Evolutionary conservation across 2,797 vertebrate genomes (phyloP), one percentile per base, ranked within the genome.

Genomic region (Cynodonichthys magdalenae): DNA sequence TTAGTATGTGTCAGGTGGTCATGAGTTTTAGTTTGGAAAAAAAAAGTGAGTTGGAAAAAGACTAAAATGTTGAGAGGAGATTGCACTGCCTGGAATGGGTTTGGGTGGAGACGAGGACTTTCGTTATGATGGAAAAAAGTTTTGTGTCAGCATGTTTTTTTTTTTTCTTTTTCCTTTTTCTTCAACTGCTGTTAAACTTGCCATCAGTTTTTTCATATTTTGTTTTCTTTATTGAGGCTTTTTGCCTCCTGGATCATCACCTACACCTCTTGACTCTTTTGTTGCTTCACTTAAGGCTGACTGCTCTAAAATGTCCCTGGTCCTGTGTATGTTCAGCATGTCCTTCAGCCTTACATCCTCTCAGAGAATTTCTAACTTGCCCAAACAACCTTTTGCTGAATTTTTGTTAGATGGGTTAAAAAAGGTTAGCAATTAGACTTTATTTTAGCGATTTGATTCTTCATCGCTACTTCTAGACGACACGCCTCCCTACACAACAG

Each of bases 1-100:
- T 60, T 64, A 51, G 57, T 18, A 58, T 81, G 74, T 84, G 65
- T 72, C 66, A 80, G 70, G 70, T 74, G 60, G 60, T 64, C 48
- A 71, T 42, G 44, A 69, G 53, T 71, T 55, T 67, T 24, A 64
- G 63, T 63, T 47, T 59, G 47, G 66, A 59, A 18, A 56, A 49
- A 74, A 51, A 60, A 10, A 29, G 62, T 47, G 59, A 74, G 39
- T 20, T 2, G 47, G 67, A 62, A 47, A 66, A 64, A 36, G 48
- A 44, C 31, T 54, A 63, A 66, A 56, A 58, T 67, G 20, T 66
- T 58, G 57, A 50, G 49, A 50, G 62, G 51, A 24, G 34, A 24
- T 56, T 47, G 56, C 66, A 55, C 24, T 57, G 59, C 7, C 27
- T 59, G 27, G 19, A 14, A 65, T 72, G 63, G 34, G 9, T 66